Evolutionary conservation across 1,140 invertebrate genomes (phyloP).

Genomic region (Charaxes varanes): DNA sequence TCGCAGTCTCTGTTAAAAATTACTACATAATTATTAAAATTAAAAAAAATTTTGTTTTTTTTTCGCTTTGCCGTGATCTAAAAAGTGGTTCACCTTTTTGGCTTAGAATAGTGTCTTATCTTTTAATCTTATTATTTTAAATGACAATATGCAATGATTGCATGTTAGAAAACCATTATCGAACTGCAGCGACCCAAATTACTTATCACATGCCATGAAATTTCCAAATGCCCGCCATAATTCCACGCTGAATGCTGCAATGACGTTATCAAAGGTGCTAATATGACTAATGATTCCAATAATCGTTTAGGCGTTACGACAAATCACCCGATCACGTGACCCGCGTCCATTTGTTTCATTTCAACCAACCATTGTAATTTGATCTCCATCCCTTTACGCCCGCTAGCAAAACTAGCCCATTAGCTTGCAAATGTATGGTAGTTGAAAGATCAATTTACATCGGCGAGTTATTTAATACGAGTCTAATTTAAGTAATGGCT

Average conservation of each 20-base stretch:
- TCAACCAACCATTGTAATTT: constrained; percentile 22
- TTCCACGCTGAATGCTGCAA: constrained; percentile 43
- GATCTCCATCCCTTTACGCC: constrained; percentile 15
- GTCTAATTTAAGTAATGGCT: constrained; percentile 14
- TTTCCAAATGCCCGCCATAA: constrained; percentile 21
- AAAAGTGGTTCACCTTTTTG: too few species aligned
- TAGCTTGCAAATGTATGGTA: constrained; percentile 10
- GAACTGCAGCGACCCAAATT: background rate
- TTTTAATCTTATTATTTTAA: too few species aligned
- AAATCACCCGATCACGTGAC: constrained; percentile 62
- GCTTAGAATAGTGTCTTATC: too few species aligned
- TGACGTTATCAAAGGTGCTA: constrained; percentile 66
- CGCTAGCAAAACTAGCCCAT: constrained; percentile 6
- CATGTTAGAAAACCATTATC: constrained; percentile 1
- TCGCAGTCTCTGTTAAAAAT: too few species aligned
- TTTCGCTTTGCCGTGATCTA: too few species aligned
- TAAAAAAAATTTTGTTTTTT: too few species aligned
- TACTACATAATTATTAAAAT: too few species aligned
- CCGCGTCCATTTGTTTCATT: constrained; percentile 43
- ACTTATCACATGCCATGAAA: constrained; percentile 1
- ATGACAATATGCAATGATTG: too few species aligned
- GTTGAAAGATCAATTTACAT: constrained; percentile 15
- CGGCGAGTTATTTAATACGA: constrained; percentile 15
- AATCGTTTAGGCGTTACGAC: constrained; percentile 63
- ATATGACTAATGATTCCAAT: constrained; percentile 62